phyloP scores from a whole-genome alignment of 1,140 invertebrate genomes.

The Radopholus similis region DNA sequence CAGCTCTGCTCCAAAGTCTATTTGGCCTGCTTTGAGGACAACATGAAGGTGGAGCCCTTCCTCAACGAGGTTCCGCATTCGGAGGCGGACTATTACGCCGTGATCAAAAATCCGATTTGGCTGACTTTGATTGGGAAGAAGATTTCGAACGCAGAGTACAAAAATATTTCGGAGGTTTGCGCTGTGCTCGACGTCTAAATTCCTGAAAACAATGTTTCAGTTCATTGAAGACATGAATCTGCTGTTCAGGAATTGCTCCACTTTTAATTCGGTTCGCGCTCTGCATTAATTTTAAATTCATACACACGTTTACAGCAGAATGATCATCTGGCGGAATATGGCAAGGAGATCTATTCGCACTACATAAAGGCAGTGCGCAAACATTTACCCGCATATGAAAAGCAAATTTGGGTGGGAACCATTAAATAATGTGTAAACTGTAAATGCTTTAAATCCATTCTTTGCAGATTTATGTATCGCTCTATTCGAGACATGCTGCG shows the following conservation, averaged over 20 bases:
- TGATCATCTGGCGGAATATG: slow-evolving; percentile 12
- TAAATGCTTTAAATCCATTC: background rate
- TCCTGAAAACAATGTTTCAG: background rate
- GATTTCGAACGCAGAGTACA: slow-evolving; percentile 12
- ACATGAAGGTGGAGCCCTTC: slow-evolving; percentile 27
- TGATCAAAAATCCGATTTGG: slow-evolving; percentile 38
- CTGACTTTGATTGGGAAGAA: slow-evolving; percentile 26
- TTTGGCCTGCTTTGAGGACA: slow-evolving; percentile 35
- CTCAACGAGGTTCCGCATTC: slow-evolving; percentile 18
- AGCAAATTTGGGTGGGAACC: slow-evolving; percentile 33
- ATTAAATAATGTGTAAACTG: no score
- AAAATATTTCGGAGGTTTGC: background rate
- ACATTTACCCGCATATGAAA: slow-evolving; percentile 29
- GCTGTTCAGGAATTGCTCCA: slow-evolving; percentile 43
- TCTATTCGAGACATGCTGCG: background rate
- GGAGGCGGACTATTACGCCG: slow-evolving; percentile 19
- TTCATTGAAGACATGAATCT: slow-evolving; percentile 46
- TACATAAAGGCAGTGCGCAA: slow-evolving; percentile 33
- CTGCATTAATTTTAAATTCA: background rate
- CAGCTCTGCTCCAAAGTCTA: slow-evolving; percentile 43
- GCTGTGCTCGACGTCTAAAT: background rate
- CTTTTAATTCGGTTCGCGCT: slow-evolving; percentile 36
- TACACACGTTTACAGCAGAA: slow-evolving; percentile 25
- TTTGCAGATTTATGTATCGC: slow-evolving; percentile 3
- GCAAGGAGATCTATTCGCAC: slow-evolving; percentile 25